phyloP scores from a whole-genome alignment of 37 sponge, comb jelly and placozoan genomes.

The Geodia barretti region DNA sequence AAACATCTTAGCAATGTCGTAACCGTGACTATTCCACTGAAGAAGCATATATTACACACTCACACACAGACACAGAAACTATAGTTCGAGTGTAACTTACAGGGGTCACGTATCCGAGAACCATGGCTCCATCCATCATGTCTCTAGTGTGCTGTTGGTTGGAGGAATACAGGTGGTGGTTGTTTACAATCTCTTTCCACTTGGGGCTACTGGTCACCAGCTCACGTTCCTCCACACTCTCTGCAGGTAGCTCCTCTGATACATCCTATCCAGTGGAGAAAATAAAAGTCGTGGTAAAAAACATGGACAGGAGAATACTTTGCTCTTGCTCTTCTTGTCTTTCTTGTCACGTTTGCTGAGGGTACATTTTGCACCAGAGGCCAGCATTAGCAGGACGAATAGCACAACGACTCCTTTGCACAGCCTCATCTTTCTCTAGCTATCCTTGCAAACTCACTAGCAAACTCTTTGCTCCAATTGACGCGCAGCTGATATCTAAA shows the following conservation, averaged over 20 bases:
- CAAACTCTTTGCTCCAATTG: background rate
- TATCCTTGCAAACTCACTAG: too few species aligned
- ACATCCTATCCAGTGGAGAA: too few species aligned
- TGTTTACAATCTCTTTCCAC: constrained; percentile 72
- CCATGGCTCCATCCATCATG: constrained; percentile 31
- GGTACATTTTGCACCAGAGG: constrained; percentile 17
- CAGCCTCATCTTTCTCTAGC: background rate
- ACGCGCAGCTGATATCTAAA: background rate
- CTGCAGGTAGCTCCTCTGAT: constrained; percentile 7
- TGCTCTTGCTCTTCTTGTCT: background rate
- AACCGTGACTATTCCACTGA: constrained; percentile 98
- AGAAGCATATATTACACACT: background rate
- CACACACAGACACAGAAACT: background rate
- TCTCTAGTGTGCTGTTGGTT: constrained; percentile 19
- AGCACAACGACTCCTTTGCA: background rate
- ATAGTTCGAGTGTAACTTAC: constrained; percentile 56
- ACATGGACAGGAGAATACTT: too few species aligned
- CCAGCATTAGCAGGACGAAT: background rate
- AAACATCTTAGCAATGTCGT: constrained; percentile 91
- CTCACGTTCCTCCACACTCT: constrained; percentile 70
- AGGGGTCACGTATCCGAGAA: constrained; percentile 89
- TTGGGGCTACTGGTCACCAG: constrained; percentile 65
- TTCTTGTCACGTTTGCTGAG: constrained; percentile 58
- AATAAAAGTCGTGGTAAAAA: too few species aligned
- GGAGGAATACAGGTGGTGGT: constrained; percentile 64